Conservation (phyloP, 2,113 vertebrate genomes). For the Plecturocebus donacophilus region DNA sequence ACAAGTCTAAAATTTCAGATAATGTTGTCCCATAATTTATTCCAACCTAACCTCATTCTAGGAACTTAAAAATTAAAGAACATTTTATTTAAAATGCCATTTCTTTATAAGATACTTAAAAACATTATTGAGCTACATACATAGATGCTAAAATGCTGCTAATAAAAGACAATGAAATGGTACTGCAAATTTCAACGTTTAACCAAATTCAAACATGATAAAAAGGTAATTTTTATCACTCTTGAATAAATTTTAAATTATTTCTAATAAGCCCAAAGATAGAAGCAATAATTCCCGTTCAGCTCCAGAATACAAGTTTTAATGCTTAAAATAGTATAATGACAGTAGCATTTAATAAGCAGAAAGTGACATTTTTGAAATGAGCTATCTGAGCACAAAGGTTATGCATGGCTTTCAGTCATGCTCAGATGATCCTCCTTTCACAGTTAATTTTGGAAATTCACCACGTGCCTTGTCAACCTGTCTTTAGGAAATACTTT, state of each 20-base stretch:
- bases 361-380: conserved; percentile 84
- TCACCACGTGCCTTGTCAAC: conserved; percentile 59
- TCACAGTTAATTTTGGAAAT: conserved; percentile 79
- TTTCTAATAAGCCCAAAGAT: conserved; percentile 63
- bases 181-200: conserved; percentile 7
- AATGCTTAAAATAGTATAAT: conserved; percentile 78
- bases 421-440: conserved; percentile 73
- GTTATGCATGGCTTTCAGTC: conserved; percentile 79
- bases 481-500: conserved; percentile 46
- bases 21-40: conserved; percentile 14
- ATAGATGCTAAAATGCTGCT: conserved; percentile 8
- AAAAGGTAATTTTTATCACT: conserved; percentile 36
- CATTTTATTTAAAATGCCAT: neutral
- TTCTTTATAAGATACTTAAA: conserved; percentile 40
- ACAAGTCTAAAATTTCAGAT: conserved; percentile 31
- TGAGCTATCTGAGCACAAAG: conserved; percentile 80
- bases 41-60: conserved; percentile 31
- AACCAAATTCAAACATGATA: conserved; percentile 35
- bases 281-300: conserved; percentile 67
- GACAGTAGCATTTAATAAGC: conserved; percentile 69
- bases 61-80: conserved; percentile 40
- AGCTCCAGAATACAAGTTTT: conserved; percentile 63
- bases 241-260: conserved; percentile 66
- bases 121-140: neutral
- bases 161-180: conserved; percentile 20